phyloP scores from a whole-genome alignment of 2,888 invertebrate species.

The Xylota segnis region DNA sequence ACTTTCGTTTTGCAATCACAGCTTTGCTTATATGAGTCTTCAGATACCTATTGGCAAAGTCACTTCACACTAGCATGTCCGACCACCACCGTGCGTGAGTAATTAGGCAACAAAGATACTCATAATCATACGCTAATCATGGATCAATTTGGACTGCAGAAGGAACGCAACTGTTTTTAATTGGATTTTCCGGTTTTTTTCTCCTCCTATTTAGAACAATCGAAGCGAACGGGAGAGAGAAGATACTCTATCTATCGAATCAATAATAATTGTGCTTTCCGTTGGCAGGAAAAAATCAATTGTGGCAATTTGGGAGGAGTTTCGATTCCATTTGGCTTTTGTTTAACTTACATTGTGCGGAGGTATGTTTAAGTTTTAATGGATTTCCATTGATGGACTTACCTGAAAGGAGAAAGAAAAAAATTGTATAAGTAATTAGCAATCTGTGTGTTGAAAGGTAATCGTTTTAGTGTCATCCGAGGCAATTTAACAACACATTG shows the following conservation, averaged over 20 bases:
- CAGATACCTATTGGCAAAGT: not conserved
- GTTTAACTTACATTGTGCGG: constrained; percentile 49
- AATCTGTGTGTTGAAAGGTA: not conserved
- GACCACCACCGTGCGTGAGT: constrained; percentile 24
- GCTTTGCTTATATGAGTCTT: not conserved
- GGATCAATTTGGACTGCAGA: not conserved
- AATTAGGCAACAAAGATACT: constrained; percentile 21
- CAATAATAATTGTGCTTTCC: constrained; percentile 49
- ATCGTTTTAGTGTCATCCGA: not conserved
- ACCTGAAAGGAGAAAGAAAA: constrained; percentile 57
- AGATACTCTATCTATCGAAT: constrained; percentile 21
- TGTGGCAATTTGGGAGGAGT: constrained; percentile 22
- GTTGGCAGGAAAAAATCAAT: constrained; percentile 18
- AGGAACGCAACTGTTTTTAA: constrained; percentile 16
- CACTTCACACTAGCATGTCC: not conserved
- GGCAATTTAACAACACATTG: too few species aligned
- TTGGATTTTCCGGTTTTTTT: constrained; percentile 18
- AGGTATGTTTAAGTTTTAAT: constrained; percentile 19
- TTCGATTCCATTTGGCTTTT: constrained; percentile 39
- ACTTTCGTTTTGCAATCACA: not conserved
- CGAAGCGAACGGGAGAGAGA: not conserved
- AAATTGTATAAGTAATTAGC: constrained; percentile 1
- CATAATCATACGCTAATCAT: constrained; percentile 36
- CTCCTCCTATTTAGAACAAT: constrained; percentile 14
- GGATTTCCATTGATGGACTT: constrained; percentile 36